Percentiles rank a stretch among this genome's conserved stretches.
Evolutionary conservation across 2,113 vertebrate genomes (phyloP).

Genomic region (Sylvia atricapilla): DNA sequence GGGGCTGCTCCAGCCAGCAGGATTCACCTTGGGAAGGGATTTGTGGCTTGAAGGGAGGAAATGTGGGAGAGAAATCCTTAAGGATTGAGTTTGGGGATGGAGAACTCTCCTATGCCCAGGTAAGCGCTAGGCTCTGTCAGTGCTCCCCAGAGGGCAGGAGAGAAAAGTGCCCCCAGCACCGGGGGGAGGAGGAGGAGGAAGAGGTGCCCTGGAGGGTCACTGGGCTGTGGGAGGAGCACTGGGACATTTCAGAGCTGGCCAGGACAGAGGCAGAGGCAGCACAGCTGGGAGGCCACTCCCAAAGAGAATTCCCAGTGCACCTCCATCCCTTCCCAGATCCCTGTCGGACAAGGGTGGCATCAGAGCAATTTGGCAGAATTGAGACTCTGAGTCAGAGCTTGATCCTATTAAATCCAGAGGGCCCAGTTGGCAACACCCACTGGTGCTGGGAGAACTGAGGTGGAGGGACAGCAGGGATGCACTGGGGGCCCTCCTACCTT

Average conservation of each 20-base stretch:
- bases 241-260: not conserved
- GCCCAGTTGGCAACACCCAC: not conserved
- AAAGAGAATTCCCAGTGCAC: not conserved
- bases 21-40: too few species aligned
- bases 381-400: not conserved
- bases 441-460: not conserved
- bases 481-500: rapidly evolving
- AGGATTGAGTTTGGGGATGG: too few species aligned
- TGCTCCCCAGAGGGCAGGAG: not conserved
- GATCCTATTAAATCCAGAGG: not conserved
- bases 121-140: not conserved
- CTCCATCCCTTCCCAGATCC: not conserved
- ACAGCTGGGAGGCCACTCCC: not conserved
- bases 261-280: not conserved
- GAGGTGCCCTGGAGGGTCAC: not conserved
- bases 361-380: not conserved
- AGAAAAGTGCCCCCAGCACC: not conserved
- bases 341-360: not conserved
- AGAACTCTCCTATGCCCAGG: not conserved
- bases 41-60: too few species aligned
- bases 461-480: not conserved
- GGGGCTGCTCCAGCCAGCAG: too few species aligned
- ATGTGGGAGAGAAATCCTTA: too few species aligned
- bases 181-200: not conserved
- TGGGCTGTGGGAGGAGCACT: not conserved